Evolutionary conservation across 2,888 invertebrate genomes (phyloP), one percentile per base, ranked within the genome.

Genomic region (Tortricodes alternella): DNA sequence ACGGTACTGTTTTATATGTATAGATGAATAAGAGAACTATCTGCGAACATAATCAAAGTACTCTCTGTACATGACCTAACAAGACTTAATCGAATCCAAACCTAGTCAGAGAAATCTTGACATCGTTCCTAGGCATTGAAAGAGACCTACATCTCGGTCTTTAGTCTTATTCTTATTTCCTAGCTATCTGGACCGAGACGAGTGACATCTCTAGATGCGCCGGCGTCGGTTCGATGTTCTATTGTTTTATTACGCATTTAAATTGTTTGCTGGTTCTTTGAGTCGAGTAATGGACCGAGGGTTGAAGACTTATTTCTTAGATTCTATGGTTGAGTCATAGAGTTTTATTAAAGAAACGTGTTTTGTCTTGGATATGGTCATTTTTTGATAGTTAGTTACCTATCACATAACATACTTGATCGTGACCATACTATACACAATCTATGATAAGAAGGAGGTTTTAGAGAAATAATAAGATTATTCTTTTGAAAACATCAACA

Each of bases 111-210:
- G 46, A 51, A 52, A 53, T 48, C 53, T 41, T 53, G 53, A 48
- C 46, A 48, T 53, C 24, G 53, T 48, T 53, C 35, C 41, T 41
- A 41, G 41, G 24, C 41, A 23, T 39, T 27, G 37, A 53, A 18
- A 9, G 46, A 50, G 41, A 49, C 53, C 59, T 51, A 52, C 51
- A 59, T 61, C 59, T 49, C 21, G 38, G 21, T 48, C 44, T 44
- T 43, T 15, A 39, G 32, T 11, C 38, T 53, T 43, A 35, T 41
- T 50, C 37, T 48, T 50, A 46, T 60, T 62, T 60, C 41, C 35
- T 37, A 23, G 32, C 8, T 46, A 50, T 62, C 21, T 62, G 44
- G 62, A 59, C 56, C 60, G 58, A 19, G 46, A 57, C 56, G 43
- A 3, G 50, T 37, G 52, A 56, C 51, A 49, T 55, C 46, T 23